Base-by-base conservation (phyloP, 1,140 invertebrate species). In the Trichonephila inaurata region DNA sequence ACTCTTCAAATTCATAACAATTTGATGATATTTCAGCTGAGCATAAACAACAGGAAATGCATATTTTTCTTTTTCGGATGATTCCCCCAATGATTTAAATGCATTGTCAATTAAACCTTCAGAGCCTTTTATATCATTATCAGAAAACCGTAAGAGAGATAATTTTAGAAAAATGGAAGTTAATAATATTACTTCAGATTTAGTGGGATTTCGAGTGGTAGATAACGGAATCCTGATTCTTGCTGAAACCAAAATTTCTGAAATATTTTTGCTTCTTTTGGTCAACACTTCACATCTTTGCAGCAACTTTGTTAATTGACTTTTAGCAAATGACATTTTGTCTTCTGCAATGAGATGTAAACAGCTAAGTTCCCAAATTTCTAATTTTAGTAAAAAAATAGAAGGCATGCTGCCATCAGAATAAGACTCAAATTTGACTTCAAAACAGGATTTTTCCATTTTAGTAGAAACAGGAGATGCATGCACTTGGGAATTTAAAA, bases 401-500 rank as follows among this genome's bases (percentile, higher is more conserved):
- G 82, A 92, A 33, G 60, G 40, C 19, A 60, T 61, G 3, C 7
- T 16, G 16, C 66, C 14, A 60, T 64, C 33, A 12, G 2, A 28
- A 64, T 14, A 82, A 60, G 83, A 69, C 66, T 24, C 24, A 33
- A 33, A 8, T 86, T 87, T 86, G 24, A 87, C 62, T 77, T 86
- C 89, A 82, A 91, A 87, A n/a, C 72, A 28, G 19, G 64, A 24
- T 18, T 86, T 86, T n/a, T 64, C 66, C n/a, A 58, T 92, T 21
- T 72, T 58, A 16, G 33, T 64, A 19, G 60, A 44, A 6, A 93
- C 58, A n/a, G 92, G 92, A 33, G 92, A 93, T 61, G 92, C 87
- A 10, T 40, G n/a, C 10, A 92, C 64, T 77, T 92, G 28, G 33
- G 77, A 44, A n/a, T 58, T 77, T 33, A 92, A 60, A 60, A 72